These are phyloP conservation scores for Nesidiocoris tenuis DNA, from an alignment of 2,888 invertebrate genomes.

Conservation along the genomic window DNA sequence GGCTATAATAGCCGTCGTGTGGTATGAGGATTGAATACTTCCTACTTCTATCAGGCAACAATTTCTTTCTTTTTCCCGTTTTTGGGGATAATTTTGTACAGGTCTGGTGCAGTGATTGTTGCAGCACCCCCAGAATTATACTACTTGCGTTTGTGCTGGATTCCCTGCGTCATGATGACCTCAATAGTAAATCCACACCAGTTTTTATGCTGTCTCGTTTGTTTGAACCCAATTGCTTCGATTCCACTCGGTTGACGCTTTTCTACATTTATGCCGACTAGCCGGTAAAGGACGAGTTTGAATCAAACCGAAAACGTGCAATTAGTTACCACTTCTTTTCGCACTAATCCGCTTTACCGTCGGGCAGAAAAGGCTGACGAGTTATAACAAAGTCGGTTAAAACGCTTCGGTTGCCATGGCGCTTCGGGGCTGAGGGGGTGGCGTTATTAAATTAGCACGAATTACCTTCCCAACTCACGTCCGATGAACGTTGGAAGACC, in stretches of 20 bases:
- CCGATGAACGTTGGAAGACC: constrained; percentile 8
- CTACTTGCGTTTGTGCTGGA: no score
- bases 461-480: constrained; percentile 44
- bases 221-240: not conserved
- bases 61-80: no score
- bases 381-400: constrained; percentile 24
- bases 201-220: no score
- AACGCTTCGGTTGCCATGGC: not conserved
- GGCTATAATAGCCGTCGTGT: no score
- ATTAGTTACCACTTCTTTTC: not conserved
- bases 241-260: not conserved
- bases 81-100: no score
- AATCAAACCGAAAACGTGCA: constrained; percentile 9
- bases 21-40: no score
- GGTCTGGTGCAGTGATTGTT: no score
- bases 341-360: not conserved
- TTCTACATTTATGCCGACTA: not conserved
- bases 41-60: no score
- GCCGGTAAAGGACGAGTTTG: not conserved
- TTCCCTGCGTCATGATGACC: no score
- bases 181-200: no score
- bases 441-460: constrained; percentile 40
- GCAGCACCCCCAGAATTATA: no score
- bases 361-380: constrained; percentile 12
- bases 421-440: not conserved